Evolutionary conservation across 53 echinoderm and acorn worm genomes (phyloP).

Genomic region (Holothuria leucospilota): DNA sequence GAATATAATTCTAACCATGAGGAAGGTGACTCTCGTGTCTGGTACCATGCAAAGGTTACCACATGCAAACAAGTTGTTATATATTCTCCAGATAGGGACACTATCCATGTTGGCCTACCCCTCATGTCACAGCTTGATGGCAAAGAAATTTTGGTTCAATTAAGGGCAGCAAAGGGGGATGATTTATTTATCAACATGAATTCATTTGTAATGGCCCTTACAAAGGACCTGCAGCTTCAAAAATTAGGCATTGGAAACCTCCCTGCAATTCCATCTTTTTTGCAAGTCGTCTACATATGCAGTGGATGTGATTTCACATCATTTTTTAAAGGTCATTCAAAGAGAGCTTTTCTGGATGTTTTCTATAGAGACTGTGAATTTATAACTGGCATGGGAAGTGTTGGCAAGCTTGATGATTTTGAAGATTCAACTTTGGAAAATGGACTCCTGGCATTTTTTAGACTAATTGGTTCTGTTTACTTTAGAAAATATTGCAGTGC

Average conservation of each 20-base stretch:
- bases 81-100: constrained; percentile 35
- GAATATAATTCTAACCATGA: neutral
- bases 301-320: constrained; percentile 21
- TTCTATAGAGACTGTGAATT: constrained; percentile 45
- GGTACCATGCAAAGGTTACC: constrained; percentile 35
- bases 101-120: constrained; percentile 28
- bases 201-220: neutral
- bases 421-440: neutral
- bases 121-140: neutral
- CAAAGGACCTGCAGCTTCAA: neutral
- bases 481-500: constrained; percentile 38
- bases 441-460: constrained; percentile 14
- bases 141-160: constrained; percentile 9
- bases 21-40: constrained; percentile 28
- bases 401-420: neutral
- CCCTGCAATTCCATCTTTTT: neutral
- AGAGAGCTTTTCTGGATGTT: neutral
- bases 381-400: neutral
- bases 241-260: neutral
- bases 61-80: constrained; percentile 3
- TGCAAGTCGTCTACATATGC: constrained; percentile 1
- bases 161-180: constrained; percentile 24
- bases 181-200: constrained; percentile 29
- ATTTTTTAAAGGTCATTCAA: constrained; percentile 22
- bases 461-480: constrained; percentile 31